A percentile compares a stretch with the other conserved stretches of the same genome.
phyloP scores from a whole-genome alignment of 2,113 vertebrate species.

The Garra rufa region DNA sequence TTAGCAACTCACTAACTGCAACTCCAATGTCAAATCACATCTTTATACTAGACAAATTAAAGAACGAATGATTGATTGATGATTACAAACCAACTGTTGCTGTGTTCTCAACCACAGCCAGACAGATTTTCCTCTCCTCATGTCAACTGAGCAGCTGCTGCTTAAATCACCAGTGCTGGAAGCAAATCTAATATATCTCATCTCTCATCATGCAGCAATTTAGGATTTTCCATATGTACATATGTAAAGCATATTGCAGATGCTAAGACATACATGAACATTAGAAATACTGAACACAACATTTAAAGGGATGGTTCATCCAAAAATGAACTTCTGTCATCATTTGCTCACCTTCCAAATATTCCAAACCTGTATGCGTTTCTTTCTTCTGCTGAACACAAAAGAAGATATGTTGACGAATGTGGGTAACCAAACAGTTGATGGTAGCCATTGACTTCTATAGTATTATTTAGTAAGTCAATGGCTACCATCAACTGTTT shows the following conservation, averaged over 20 bases:
- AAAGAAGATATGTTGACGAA: neutral
- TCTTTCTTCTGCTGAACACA: too few species aligned
- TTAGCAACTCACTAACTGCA: neutral
- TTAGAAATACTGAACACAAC: neutral
- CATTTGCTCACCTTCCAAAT: neutral
- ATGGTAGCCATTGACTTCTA: neutral
- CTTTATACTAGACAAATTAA: neutral
- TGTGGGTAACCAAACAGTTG: neutral
- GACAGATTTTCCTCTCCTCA: neutral
- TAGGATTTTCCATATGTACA: neutral
- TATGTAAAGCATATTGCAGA: neutral
- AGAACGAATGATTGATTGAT: neutral
- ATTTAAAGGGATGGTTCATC: neutral
- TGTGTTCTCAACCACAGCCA: neutral
- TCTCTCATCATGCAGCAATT: neutral
- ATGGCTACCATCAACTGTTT: too few species aligned
- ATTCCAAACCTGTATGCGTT: too few species aligned
- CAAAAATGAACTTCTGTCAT: neutral
- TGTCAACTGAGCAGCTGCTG: slow-evolving; percentile 1
- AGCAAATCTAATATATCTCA: neutral
- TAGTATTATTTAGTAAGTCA: too few species aligned
- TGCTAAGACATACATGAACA: neutral
- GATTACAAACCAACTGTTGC: slow-evolving; percentile 21
- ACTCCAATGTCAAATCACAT: neutral
- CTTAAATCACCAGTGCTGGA: neutral